A percentile compares a stretch with the other conserved stretches of the same genome.
Evolutionary conservation across 2,113 vertebrate genomes (phyloP).

Genomic region (Lasiurus borealis): DNA sequence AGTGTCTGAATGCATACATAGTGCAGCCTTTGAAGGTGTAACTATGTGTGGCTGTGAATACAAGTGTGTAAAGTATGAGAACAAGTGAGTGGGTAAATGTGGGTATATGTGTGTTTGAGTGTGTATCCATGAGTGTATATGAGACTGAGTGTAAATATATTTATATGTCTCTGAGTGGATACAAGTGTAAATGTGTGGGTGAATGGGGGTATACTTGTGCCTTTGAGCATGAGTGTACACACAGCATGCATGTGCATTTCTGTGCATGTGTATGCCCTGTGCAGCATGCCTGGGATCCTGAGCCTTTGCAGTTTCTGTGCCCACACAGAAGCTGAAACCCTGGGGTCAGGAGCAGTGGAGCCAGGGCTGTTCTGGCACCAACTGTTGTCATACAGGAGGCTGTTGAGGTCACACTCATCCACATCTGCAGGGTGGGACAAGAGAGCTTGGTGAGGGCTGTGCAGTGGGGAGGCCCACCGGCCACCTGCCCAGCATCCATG

Average conservation of each 20-base stretch:
- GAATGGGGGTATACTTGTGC: accelerated
- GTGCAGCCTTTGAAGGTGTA: background rate
- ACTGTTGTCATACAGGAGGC: slow-evolving; percentile 94
- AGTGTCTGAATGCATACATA: background rate
- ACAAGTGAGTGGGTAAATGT: background rate
- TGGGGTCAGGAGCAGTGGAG: slow-evolving; percentile 94
- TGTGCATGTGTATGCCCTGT: background rate
- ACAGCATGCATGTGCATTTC: background rate
- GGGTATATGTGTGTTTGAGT: too few relatives aligned
- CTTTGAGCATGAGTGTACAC: background rate
- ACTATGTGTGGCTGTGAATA: background rate
- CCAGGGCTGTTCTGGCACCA: slow-evolving; percentile 94
- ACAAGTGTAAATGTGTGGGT: background rate
- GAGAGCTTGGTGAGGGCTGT: background rate
- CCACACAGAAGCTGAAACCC: slow-evolving; percentile 93
- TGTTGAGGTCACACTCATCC: slow-evolving; percentile 94
- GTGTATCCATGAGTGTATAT: background rate
- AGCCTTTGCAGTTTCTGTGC: slow-evolving; percentile 97
- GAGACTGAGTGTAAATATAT: background rate
- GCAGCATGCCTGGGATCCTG: accelerated
- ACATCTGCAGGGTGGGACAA: slow-evolving; percentile 87
- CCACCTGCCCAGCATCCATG: accelerated
- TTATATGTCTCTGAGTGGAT: background rate
- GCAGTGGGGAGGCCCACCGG: accelerated
- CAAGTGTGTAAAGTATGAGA: background rate